Percentiles rank a stretch among this genome's conserved stretches.
Evolutionary conservation across 2,888 invertebrate genomes (phyloP).

Genomic region (Agrotis clavis): DNA sequence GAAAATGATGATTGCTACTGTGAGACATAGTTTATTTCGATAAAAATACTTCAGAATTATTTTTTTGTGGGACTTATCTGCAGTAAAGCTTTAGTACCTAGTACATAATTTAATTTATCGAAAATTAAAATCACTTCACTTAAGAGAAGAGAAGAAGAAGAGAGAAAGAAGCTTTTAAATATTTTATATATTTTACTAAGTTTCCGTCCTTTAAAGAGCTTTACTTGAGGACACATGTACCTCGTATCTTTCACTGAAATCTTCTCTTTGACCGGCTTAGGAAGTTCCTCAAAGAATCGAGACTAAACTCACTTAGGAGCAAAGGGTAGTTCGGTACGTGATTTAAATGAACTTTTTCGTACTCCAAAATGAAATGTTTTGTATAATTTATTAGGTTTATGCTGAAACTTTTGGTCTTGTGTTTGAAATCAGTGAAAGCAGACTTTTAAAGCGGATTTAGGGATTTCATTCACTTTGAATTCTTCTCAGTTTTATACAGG

Average conservation of each 20-base stretch:
- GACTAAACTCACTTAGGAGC: slow-evolving; percentile 65
- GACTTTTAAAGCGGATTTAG: slow-evolving; percentile 26
- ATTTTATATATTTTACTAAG: slow-evolving; percentile 34
- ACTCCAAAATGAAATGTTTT: slow-evolving; percentile 47
- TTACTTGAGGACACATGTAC: slow-evolving; percentile 23
- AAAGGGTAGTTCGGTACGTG: slow-evolving; percentile 59
- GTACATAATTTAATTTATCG: slow-evolving; percentile 33
- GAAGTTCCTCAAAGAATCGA: slow-evolving; percentile 63
- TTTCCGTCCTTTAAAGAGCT: slow-evolving; percentile 27
- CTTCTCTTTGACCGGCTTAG: slow-evolving; percentile 59
- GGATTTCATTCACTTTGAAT: slow-evolving; percentile 16
- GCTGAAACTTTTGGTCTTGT: slow-evolving; percentile 35
- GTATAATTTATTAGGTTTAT: slow-evolving; percentile 56
- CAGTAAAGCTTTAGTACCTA: slow-evolving; percentile 14
- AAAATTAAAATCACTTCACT: slow-evolving; percentile 45
- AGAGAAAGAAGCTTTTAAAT: slow-evolving; percentile 37
- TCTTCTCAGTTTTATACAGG: neutral
- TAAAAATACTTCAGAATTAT: too few relatives aligned
- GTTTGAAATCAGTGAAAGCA: slow-evolving; percentile 34
- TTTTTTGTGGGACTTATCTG: slow-evolving; percentile 9
- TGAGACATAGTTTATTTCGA: too few relatives aligned
- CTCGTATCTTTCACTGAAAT: slow-evolving; percentile 49
- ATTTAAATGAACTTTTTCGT: slow-evolving; percentile 56
- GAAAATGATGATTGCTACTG: too few relatives aligned
- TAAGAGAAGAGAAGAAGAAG: too few relatives aligned